phyloP scores from a whole-genome alignment of 2,888 invertebrate species.

The Yponomeuta sedellus region DNA sequence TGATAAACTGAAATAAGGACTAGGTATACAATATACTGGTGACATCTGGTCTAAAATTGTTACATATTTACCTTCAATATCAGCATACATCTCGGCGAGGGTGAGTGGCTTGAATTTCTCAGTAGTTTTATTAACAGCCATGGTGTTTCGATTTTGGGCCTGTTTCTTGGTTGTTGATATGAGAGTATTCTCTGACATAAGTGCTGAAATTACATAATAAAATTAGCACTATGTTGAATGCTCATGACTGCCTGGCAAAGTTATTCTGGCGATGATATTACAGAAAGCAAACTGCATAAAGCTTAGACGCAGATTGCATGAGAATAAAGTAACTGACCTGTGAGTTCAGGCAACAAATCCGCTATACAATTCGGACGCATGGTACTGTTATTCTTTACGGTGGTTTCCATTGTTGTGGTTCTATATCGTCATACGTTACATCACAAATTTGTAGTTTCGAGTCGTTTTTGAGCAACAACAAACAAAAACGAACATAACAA shows the following conservation, averaged over 20 bases:
- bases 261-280: no score
- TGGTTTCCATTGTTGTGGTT: slow-evolving; percentile 37
- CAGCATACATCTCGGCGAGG: slow-evolving; percentile 51
- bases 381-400: slow-evolving; percentile 31
- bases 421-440: neutral
- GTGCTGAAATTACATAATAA: slow-evolving; percentile 34
- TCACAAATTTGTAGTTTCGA: neutral
- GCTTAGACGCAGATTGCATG: neutral
- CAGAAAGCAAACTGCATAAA: no score
- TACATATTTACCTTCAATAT: slow-evolving; percentile 36
- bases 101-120: slow-evolving; percentile 51
- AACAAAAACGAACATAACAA: neutral
- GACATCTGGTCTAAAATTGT: no score
- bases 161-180: slow-evolving; percentile 45
- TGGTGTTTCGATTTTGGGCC: slow-evolving; percentile 31
- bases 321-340: slow-evolving; percentile 32
- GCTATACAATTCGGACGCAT: slow-evolving; percentile 45
- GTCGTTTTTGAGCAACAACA: neutral
- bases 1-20: no score
- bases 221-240: neutral
- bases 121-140: slow-evolving; percentile 35
- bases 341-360: slow-evolving; percentile 49
- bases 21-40: no score
- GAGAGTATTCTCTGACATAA: slow-evolving; percentile 43
- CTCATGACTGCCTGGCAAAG: no score